phyloP scores from a whole-genome alignment of 2,888 invertebrate genomes.

The Parnassius mnemosyne region DNA sequence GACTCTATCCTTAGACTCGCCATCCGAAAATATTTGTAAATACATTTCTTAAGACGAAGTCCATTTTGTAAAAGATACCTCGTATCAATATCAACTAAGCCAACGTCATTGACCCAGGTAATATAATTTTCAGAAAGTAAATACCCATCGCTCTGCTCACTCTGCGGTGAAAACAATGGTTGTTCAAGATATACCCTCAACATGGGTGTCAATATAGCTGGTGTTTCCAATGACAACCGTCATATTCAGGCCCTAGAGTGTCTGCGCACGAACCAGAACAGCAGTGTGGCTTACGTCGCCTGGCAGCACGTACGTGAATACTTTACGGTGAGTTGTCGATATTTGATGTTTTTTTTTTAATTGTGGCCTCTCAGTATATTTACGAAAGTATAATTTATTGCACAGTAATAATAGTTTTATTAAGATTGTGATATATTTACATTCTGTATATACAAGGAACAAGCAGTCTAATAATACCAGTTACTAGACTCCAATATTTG shows the following conservation, averaged over 20 bases:
- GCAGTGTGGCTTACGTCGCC: constrained; percentile 82
- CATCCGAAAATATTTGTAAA: too few species aligned
- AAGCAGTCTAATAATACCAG: too few species aligned
- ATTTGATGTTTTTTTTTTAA: neutral
- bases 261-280: constrained; percentile 71
- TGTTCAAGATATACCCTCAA: constrained; percentile 53
- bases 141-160: constrained; percentile 78
- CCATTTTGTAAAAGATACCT: neutral
- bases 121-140: constrained; percentile 63
- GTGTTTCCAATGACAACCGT: constrained; percentile 64
- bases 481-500: too few species aligned
- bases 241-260: constrained; percentile 84
- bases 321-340: constrained; percentile 65
- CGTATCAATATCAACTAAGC: too few species aligned
- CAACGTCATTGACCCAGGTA: constrained; percentile 4
- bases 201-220: constrained; percentile 49
- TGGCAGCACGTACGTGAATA: constrained; percentile 73
- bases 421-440: too few species aligned
- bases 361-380: too few species aligned
- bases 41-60: neutral
- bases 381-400: too few species aligned
- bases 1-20: too few species aligned
- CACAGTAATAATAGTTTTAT: too few species aligned
- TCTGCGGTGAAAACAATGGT: constrained; percentile 66
- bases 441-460: too few species aligned